These are phyloP conservation scores for Loriculus beryllinus DNA, from an alignment of 2,797 vertebrate genomes.

Conservation along the genomic window DNA sequence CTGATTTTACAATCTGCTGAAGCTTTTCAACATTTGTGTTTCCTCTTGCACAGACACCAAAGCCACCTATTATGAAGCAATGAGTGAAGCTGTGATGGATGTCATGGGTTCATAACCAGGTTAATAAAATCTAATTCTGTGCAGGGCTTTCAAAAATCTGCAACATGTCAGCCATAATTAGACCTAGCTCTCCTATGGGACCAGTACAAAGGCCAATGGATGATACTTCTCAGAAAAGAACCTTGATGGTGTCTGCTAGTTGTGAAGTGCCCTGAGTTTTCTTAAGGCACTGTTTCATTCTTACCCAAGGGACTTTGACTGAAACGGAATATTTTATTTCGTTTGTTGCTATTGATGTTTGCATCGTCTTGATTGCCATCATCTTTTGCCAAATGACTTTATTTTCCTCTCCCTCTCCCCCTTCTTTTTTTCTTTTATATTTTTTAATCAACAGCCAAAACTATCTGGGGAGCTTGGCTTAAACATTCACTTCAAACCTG, in stretches of 20 bases:
- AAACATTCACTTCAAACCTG: not conserved
- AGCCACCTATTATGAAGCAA: not conserved
- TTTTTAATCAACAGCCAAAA: not conserved
- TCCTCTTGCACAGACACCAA: not conserved
- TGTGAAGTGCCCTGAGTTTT: not conserved
- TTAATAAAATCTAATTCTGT: not conserved
- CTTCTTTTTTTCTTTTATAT: not conserved
- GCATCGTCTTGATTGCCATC: not conserved
- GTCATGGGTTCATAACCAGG: not conserved
- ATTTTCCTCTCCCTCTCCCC: not conserved
- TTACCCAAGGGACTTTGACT: not conserved
- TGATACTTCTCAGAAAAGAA: not conserved
- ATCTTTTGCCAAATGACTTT: not conserved
- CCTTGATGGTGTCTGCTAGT: not conserved
- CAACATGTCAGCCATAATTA: not conserved
- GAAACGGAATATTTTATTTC: not conserved
- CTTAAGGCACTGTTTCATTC: not conserved
- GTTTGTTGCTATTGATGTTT: not conserved
- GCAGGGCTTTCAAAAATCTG: not conserved
- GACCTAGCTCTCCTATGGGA: not conserved
- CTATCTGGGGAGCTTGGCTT: not conserved
- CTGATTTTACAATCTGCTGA: not conserved
- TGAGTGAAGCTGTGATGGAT: not conserved
- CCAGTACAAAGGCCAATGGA: not conserved
- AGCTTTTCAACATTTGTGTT: not conserved